phyloP scores from a whole-genome alignment of 2,888 invertebrate species.

The Philaethria dido region DNA sequence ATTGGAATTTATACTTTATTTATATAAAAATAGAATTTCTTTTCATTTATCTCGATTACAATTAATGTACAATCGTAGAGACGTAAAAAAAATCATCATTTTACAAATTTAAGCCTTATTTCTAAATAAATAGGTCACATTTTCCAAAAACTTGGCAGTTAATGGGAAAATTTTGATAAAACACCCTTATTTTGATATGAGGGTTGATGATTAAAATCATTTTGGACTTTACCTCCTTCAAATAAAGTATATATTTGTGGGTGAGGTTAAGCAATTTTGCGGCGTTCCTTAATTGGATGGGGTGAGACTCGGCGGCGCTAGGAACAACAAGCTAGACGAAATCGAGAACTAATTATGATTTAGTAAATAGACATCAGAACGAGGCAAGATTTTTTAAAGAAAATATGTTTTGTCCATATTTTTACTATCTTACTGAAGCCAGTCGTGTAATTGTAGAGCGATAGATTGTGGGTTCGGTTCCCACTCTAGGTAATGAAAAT shows the following conservation, averaged over 20 bases:
- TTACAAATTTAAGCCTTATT: neutral
- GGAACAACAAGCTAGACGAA: neutral
- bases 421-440: too few species aligned
- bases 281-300: neutral
- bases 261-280: neutral
- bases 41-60: neutral
- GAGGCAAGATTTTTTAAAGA: too few species aligned
- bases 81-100: neutral
- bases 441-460: too few species aligned
- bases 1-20: too few species aligned
- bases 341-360: neutral
- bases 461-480: too few species aligned
- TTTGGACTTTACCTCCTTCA: neutral
- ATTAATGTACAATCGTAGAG: neutral
- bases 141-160: neutral
- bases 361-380: neutral
- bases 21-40: neutral
- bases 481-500: too few species aligned
- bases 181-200: neutral
- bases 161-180: neutral
- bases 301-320: neutral
- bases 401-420: too few species aligned
- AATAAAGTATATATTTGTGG: neutral
- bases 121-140: neutral
- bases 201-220: neutral